A percentile compares a stretch with the other conserved stretches of the same genome.
phyloP scores from a whole-genome alignment of 1,140 invertebrate genomes.

The Papilio machaon region DNA sequence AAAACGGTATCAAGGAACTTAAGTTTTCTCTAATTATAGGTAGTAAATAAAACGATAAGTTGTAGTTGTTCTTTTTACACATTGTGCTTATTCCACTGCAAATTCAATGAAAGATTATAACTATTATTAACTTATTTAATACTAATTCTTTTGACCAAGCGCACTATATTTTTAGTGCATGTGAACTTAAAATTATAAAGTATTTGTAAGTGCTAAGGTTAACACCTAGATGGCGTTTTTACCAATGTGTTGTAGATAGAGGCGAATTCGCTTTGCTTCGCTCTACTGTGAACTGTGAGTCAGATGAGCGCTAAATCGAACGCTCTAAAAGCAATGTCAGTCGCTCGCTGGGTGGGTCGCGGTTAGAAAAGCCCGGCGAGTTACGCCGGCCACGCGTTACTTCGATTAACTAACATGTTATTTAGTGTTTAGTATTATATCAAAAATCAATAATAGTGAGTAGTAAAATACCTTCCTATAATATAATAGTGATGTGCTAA shows the following conservation, averaged over 20 bases:
- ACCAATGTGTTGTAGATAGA: background rate
- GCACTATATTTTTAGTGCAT: no score
- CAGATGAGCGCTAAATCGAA: constrained; percentile 36
- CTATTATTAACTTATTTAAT: no score
- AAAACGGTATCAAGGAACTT: no score
- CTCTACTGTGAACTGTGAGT: background rate
- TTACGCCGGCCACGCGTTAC: constrained; percentile 18
- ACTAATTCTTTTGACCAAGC: no score
- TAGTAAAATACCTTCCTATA: constrained; percentile 31
- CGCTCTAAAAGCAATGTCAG: constrained; percentile 26
- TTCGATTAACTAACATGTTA: constrained; percentile 31
- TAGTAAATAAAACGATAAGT: no score
- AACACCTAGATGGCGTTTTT: constrained; percentile 28
- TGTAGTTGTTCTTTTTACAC: no score
- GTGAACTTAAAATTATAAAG: no score
- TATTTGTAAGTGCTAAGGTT: background rate
- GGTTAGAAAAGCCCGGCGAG: constrained; percentile 11
- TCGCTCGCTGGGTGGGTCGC: constrained; percentile 36
- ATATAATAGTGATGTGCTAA: constrained; percentile 52
- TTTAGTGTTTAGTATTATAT: constrained; percentile 1
- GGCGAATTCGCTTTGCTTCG: no score
- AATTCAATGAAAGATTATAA: no score
- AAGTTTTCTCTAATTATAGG: no score
- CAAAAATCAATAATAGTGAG: constrained; percentile 13
- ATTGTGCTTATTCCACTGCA: no score